Conservation (phyloP, 2,888 invertebrate genomes). For the Zele albiditarsus region DNA sequence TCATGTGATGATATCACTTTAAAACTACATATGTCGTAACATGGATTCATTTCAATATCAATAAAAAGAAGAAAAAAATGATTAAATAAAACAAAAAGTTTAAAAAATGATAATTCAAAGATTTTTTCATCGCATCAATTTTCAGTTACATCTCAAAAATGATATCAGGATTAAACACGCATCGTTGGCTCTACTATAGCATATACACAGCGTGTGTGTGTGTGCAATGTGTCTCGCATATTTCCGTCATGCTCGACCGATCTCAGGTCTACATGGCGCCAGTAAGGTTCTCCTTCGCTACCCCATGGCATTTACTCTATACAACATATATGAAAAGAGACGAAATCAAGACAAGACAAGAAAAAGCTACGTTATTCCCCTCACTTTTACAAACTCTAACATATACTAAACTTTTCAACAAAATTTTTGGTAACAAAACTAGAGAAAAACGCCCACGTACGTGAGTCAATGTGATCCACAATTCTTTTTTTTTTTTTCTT, state of each 20-base stretch:
- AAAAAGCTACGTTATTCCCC: not conserved
- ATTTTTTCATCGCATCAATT: conserved; percentile 8
- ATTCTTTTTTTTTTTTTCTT: conserved; percentile 55
- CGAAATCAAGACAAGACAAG: not conserved
- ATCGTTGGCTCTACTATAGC: conserved; percentile 11
- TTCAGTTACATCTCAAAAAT: not conserved
- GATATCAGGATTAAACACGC: conserved; percentile 30
- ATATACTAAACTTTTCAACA: not conserved
- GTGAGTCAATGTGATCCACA: conserved; percentile 59
- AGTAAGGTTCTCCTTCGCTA: conserved; percentile 22
- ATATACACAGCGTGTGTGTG: not conserved
- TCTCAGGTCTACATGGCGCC: conserved; percentile 59
- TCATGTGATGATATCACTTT: not conserved
- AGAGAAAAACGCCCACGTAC: conserved; percentile 49
- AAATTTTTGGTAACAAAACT: conserved; percentile 15
- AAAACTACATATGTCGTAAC: not conserved
- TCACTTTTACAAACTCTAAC: not conserved
- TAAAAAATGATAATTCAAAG: not conserved
- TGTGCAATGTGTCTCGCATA: conserved; percentile 68
- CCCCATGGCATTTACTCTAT: not conserved
- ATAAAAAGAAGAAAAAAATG: not conserved
- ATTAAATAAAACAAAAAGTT: not conserved
- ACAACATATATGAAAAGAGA: not conserved
- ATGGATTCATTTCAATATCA: not conserved
- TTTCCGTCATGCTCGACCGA: conserved; percentile 67